Evolutionary conservation across 2,797 vertebrate species (phyloP).

Genomic region (Sebastiscus tertius): DNA sequence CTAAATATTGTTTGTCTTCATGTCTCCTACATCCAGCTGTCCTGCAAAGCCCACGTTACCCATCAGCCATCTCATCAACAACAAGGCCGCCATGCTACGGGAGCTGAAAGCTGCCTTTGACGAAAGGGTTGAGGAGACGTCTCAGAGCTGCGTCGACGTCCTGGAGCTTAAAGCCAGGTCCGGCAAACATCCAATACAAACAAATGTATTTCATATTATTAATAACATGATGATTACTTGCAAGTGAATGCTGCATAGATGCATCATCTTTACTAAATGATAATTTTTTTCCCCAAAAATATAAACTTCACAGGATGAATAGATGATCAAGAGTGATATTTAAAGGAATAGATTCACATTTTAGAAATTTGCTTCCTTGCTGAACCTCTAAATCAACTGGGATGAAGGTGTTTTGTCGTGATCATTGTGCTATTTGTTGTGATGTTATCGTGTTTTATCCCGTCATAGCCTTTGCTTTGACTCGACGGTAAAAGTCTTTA

Average conservation of each 20-base stretch:
- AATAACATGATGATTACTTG: no score
- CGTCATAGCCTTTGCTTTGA: not conserved
- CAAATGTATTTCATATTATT: not conserved
- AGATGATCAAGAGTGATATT: not conserved
- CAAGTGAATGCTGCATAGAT: not conserved
- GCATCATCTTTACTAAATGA: not conserved
- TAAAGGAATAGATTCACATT: not conserved
- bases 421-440: not conserved
- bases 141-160: not conserved
- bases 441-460: not conserved
- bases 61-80: slow-evolving; percentile 16
- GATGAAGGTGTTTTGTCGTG: not conserved
- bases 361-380: not conserved
- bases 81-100: slow-evolving; percentile 58
- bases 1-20: not conserved
- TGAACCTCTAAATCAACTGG: not conserved
- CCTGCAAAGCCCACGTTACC: slow-evolving; percentile 16
- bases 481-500: not conserved
- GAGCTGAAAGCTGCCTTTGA: slow-evolving; percentile 73
- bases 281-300: not conserved
- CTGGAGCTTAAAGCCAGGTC: slow-evolving; percentile 4
- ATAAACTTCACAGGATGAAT: not conserved
- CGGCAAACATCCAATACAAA: not conserved
- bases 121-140: slow-evolving; percentile 48
- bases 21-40: slow-evolving; percentile 44